Conservation (phyloP, 2,797 vertebrate genomes). For the Diceros bicornis region DNA sequence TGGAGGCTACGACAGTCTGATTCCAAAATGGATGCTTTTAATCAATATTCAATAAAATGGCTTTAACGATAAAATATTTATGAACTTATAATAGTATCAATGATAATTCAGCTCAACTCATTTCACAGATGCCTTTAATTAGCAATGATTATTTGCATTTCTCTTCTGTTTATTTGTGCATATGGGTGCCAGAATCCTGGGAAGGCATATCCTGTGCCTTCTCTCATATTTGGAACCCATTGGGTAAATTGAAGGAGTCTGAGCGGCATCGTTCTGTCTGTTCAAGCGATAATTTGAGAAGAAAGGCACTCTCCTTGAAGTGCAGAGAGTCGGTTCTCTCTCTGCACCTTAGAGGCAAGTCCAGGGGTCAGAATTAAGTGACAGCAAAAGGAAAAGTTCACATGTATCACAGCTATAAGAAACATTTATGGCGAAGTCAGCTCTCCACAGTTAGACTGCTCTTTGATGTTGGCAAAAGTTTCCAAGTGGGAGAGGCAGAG, state of each 20-base stretch:
- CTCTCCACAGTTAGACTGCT: not conserved
- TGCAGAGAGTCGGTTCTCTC: slow-evolving; percentile 29
- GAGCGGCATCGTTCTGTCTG: not conserved
- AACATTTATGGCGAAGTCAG: not conserved
- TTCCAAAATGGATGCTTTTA: not conserved
- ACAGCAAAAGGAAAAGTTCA: slow-evolving; percentile 43
- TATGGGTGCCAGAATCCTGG: not conserved
- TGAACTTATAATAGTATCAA: not conserved
- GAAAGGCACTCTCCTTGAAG: slow-evolving; percentile 40
- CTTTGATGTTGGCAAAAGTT: slow-evolving; percentile 69
- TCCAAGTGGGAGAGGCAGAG: not conserved
- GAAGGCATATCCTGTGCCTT: not conserved
- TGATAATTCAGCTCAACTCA: not conserved
- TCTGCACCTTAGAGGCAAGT: not conserved
- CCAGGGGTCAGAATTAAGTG: slow-evolving; percentile 37
- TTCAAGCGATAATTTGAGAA: slow-evolving; percentile 52
- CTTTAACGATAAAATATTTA: not conserved
- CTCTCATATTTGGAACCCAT: not conserved
- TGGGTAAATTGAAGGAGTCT: not conserved
- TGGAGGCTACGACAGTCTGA: not conserved
- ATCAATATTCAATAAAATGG: not conserved
- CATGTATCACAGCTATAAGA: not conserved
- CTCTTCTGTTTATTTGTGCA: not conserved
- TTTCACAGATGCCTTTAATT: not conserved
- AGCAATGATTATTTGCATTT: not conserved